Conservation (phyloP, 1,140 invertebrate species). For the Danaus plexippus region DNA sequence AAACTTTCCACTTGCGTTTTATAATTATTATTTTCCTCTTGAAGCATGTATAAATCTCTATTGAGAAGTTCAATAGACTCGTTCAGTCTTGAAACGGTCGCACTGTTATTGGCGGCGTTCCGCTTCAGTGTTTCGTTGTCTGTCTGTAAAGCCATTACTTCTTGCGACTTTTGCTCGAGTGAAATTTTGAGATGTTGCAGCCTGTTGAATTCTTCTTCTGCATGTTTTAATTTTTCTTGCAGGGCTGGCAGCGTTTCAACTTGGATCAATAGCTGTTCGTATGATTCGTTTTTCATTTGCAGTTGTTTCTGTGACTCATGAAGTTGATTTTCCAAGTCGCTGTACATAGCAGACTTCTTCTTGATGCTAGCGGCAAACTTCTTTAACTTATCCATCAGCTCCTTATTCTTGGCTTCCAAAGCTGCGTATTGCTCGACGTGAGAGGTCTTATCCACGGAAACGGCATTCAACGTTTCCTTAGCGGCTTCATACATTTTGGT, state of each 20-base stretch:
- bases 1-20: conserved; percentile 46
- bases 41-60: conserved; percentile 38
- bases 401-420: conserved; percentile 69
- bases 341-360: conserved; percentile 76
- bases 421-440: conserved; percentile 38
- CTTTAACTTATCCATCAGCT: conserved; percentile 81
- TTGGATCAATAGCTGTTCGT: conserved; percentile 48
- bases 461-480: conserved; percentile 36
- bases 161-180: conserved; percentile 38
- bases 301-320: conserved; percentile 57
- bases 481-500: conserved; percentile 48
- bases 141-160: conserved; percentile 28
- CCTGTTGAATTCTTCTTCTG: conserved; percentile 49
- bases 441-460: conserved; percentile 36
- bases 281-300: conserved; percentile 43
- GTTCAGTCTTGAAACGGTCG: conserved; percentile 36
- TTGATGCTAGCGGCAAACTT: conserved; percentile 83
- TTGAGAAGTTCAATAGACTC: conserved; percentile 31
- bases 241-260: conserved; percentile 45
- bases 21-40: conserved; percentile 48
- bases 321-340: conserved; percentile 76
- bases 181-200: conserved; percentile 36
- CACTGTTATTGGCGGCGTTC: conserved; percentile 21
- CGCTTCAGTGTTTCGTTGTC: conserved; percentile 40
- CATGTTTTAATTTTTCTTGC: conserved; percentile 52